Evolutionary conservation across 2,113 vertebrate species (phyloP), one percentile per base, ranked within the genome.

Genomic region (Rhinichthys klamathensis): DNA sequence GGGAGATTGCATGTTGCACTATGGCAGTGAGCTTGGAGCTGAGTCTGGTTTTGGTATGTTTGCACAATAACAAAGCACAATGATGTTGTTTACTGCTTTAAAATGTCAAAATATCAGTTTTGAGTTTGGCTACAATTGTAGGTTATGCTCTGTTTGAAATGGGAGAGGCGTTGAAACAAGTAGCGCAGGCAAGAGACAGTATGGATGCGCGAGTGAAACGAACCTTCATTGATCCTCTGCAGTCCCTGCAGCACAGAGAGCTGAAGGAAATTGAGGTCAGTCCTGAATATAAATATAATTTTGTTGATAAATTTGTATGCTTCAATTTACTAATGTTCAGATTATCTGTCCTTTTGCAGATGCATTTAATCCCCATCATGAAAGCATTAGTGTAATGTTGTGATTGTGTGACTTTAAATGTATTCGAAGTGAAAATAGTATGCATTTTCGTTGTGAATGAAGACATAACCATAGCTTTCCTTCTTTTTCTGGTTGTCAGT

Each of bases 251-350:
- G 23, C 95, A 97, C 80, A 96, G 96, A 80, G 96, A 99, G 83
- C 91, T 99, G 83, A 98, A 94, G 92, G 97, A 98, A 91, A 98
- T 97, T 87, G 92, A 93, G 94, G 97, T 98, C 82, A 89, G 91
- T 60, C 38, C 60, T 51, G 44, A 21, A 76, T 18, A 56, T 74
- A 75, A 13, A 75, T 18, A 56, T 80, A 58, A 82, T 60, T 15
- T 6, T n/a, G 79, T 27, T 32, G 54, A 30, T 44, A 60, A 25
- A 54, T 56, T 63, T 76, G 61, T 9, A 56, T 56, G 54, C 18
- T 56, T 56, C 18, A 23, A 23, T 61, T 35, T 18, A 32, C 16
- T 9, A 30, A 61, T 72, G 30, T 56, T 65, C 13, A 49, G 51
- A 41, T 46, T 67, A 23, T 27, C 3, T 72, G 11, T 80, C 54